Percentiles rank a stretch among this genome's conserved stretches.
These are phyloP conservation scores for Chaetophractus vellerosus DNA, from an alignment of 2,797 vertebrate genomes.

Conservation along the genomic window DNA sequence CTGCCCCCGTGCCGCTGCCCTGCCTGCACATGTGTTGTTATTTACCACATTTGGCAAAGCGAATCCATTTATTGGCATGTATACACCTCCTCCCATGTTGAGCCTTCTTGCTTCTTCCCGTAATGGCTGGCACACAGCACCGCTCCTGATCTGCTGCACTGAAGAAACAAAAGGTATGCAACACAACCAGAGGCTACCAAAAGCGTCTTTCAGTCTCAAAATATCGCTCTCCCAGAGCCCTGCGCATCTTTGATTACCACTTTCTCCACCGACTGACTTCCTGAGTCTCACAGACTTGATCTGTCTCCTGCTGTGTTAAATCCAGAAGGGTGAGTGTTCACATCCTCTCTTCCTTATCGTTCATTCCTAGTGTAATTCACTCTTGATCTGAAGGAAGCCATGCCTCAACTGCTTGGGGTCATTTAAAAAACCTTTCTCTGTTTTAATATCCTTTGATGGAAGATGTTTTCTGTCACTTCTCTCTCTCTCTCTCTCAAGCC, in stretches of 20 bases:
- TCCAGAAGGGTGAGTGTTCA: neutral
- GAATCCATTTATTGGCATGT: neutral
- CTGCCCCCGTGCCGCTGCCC: neutral
- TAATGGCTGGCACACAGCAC: neutral
- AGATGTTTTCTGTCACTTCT: neutral
- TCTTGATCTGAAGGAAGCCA: slow-evolving; percentile 11
- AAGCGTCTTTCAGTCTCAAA: too few species aligned
- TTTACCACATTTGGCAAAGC: slow-evolving; percentile 72
- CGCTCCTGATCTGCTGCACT: neutral
- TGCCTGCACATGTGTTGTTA: slow-evolving; percentile 51
- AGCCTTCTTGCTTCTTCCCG: slow-evolving; percentile 53
- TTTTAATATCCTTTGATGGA: neutral
- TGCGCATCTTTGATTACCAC: slow-evolving; percentile 7
- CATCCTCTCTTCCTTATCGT: neutral
- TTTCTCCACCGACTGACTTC: neutral
- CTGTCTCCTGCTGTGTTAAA: slow-evolving; percentile 9
- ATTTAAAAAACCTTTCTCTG: slow-evolving; percentile 24
- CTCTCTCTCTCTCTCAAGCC: neutral
- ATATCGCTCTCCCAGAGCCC: neutral
- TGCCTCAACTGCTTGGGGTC: neutral
- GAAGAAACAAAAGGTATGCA: neutral
- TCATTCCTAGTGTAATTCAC: neutral
- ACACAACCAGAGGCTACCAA: neutral
- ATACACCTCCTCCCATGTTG: slow-evolving; percentile 18
- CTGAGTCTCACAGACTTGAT: neutral